Conservation (phyloP, 2,888 invertebrate genomes). For the Polymixis flavicincta region DNA sequence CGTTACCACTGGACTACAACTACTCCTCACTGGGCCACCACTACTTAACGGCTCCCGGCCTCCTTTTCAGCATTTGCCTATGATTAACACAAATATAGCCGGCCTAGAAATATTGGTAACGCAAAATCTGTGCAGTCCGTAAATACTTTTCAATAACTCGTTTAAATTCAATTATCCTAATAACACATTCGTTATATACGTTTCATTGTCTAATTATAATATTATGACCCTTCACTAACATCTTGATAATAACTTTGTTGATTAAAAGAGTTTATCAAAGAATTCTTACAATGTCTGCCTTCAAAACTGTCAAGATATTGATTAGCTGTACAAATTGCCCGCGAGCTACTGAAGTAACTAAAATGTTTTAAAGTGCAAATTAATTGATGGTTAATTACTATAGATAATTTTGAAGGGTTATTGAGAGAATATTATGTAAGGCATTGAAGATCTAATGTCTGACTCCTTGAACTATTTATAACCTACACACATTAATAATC, state of each 20-base stretch:
- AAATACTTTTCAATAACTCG: conserved; percentile 6
- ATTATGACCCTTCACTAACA: conserved; percentile 10
- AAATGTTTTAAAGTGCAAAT: conserved; percentile 4
- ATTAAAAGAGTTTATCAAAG: conserved; percentile 19
- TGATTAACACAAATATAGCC: background rate
- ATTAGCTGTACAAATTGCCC: background rate
- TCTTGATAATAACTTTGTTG: background rate
- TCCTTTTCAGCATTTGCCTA: background rate
- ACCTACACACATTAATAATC: too few relatives aligned
- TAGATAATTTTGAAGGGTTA: conserved; percentile 4
- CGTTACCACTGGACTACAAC: too few relatives aligned
- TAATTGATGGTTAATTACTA: conserved; percentile 15
- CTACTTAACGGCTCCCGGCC: too few relatives aligned
- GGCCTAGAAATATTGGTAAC: background rate
- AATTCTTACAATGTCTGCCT: background rate
- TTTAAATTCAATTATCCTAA: conserved; percentile 30
- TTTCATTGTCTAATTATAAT: conserved; percentile 23
- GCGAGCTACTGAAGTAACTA: conserved; percentile 26
- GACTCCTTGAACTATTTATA: background rate
- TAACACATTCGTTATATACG: background rate
- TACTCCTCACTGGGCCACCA: too few relatives aligned
- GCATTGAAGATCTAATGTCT: background rate
- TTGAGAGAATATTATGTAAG: conserved; percentile 22
- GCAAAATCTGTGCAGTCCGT: background rate
- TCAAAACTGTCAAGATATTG: too few relatives aligned